Base-by-base conservation (phyloP, 1,140 invertebrate genomes). In the Drosophila repleta region DNA sequence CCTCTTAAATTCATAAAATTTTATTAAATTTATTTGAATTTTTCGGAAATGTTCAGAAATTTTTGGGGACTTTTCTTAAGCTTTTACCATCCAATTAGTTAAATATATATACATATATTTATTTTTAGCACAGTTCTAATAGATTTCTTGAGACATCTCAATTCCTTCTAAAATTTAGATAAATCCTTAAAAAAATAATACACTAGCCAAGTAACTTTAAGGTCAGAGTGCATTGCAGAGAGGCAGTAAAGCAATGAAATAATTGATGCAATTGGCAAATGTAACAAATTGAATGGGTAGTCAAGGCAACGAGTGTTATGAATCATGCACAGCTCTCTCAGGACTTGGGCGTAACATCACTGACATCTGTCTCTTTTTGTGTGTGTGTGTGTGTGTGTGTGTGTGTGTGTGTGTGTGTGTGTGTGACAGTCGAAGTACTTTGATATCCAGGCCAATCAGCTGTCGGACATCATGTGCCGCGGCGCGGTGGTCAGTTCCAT, bases 401-500 rank as follows among this genome's bases (percentile, higher is more conserved):
- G 24, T 24, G 24, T 24, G 24, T 24, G 29, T 53, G 32, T 43
- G 55, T 21, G 24, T 24, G 24, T 24, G 24, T 24, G 29, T 52
- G 32, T 43, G 55, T n/a, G 68, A 49, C 71, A 91, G 90, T 90
- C 90, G 49, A 91, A 91, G 76, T 91, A 90, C 81, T 92, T 90
- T 75, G 88, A 87, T 71, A 85, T 92, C 56, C 90, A 91, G 90
- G 91, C 91, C 64, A 92, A 92, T 79, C 91, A 92, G 72, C 79
- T 92, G 56, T 92, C 91, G 80, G 91, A 92, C 74, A 92, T 92
- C 62, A 79, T 92, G 74, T 92, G 91, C 70, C 90, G 91, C 46
- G 91, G 91, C 57, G 91, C 91, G 1, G 85, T 90, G 49, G 91
- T 92, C 51, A 91, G 91, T 65, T 92, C 91, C 56, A 92, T 92